Evolutionary conservation across 1,140 invertebrate species (phyloP), one percentile per base, ranked within the genome.

Genomic region (Samia ricini): DNA sequence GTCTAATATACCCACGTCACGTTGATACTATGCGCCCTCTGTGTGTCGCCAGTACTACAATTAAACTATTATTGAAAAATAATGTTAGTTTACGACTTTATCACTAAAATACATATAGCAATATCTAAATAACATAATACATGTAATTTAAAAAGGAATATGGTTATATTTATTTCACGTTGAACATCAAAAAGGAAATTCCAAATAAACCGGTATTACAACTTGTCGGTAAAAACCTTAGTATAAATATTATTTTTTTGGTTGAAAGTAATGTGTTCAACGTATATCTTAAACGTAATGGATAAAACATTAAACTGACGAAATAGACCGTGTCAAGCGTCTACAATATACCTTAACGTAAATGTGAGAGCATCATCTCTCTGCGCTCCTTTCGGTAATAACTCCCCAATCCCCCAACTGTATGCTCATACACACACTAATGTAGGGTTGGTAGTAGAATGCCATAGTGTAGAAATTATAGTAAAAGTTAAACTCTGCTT

Each of bases 331-430:
- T 55, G 24, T 55, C 52, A 23, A 55, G 24, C 24, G 52, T 24
- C 52, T 55, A 22, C 23, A 55, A 55, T 55, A 19, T 55, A 55
- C 52, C 22, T 55, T 42, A 42, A 42, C 33, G 12, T 15, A 22
- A 10, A 55, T 23, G 52, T 24, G 21, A 24, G 52, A 22, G 52
- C 20, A 55, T 55, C 52, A 55, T 22, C 52, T 24, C 52, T 24
- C 8, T 6, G 21, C 22, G 52, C 52, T 55, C 33, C 33, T 42
- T 15, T 42, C 50, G 21, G 52, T 55, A 55, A 55, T 62, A 70
- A 70, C 56, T 73, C 64, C 62, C 56, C 64, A 58, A 68, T 69
- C 66, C 57, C 66, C 66, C 57, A 64, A 65, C 68, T 15, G n/a
- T 15, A 42, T 42, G n/a, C 4, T 15, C 33, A 52, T 20, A 52